Evolutionary conservation across 2,888 invertebrate genomes (phyloP).

Genomic region (Zelleria hepariella): DNA sequence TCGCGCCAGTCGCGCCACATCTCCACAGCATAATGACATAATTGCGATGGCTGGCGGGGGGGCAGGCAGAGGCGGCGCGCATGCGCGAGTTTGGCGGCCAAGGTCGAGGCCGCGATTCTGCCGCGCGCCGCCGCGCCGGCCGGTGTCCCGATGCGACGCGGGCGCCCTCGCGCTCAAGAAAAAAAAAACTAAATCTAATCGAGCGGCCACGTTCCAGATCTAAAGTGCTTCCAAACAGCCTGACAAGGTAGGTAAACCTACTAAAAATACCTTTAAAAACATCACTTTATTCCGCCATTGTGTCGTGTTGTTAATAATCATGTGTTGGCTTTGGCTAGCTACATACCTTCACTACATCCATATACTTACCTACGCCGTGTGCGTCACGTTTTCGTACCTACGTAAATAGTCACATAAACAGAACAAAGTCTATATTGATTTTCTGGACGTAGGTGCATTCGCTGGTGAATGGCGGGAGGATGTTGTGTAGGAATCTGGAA

Average conservation of each 20-base stretch:
- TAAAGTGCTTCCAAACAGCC: not conserved
- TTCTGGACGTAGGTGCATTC: not conserved
- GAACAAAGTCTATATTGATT: slow-evolving; percentile 12
- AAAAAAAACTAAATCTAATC: slow-evolving; percentile 14
- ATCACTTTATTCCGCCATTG: not conserved
- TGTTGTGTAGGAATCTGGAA: not conserved
- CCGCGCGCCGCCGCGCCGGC: slow-evolving; percentile 66
- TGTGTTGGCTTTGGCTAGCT: slow-evolving; percentile 1
- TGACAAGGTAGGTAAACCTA: not conserved
- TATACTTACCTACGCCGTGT: not conserved
- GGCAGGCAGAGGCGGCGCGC: slow-evolving; percentile 47
- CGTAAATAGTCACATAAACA: slow-evolving; percentile 9
- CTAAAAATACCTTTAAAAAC: not conserved
- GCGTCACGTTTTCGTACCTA: slow-evolving; percentile 21
- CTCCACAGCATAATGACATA: slow-evolving; percentile 61
- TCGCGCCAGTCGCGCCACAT: not conserved
- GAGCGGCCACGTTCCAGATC: not conserved
- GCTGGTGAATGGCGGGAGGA: not conserved
- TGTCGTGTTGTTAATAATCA: slow-evolving; percentile 43
- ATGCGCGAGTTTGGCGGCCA: slow-evolving; percentile 71
- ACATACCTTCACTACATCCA: not conserved
- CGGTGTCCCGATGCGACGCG: slow-evolving; percentile 37
- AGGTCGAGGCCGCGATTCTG: slow-evolving; percentile 70
- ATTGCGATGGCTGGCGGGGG: slow-evolving; percentile 44
- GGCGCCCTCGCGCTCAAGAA: slow-evolving; percentile 41